phyloP scores from a whole-genome alignment of 2,113 vertebrate species.

The Bagarius yarrelli region DNA sequence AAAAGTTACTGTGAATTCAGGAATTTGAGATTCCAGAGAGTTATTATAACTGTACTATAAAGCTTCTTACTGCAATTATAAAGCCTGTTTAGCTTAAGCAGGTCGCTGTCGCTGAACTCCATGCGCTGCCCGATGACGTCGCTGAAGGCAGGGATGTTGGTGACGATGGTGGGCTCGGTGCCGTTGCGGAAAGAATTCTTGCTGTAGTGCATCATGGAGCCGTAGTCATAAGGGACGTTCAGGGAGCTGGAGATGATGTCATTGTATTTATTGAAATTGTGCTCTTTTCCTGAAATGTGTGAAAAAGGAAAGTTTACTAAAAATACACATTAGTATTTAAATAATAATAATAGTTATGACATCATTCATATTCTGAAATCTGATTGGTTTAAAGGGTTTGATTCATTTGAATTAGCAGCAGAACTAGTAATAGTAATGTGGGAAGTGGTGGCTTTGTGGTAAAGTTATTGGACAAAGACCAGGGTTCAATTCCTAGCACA shows the following conservation, averaged over 20 bases:
- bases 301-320: neutral
- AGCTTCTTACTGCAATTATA: conserved; percentile 86
- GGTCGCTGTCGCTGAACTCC: conserved; percentile 90
- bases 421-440: no score
- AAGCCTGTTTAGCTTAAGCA: conserved; percentile 81
- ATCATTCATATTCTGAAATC: no score
- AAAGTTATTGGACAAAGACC: no score
- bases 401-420: no score
- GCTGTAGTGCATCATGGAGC: conserved; percentile 91
- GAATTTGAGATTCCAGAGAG: no score
- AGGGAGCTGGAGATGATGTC: conserved; percentile 72
- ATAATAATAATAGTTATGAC: no score
- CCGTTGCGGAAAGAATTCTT: conserved; percentile 82
- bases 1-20: no score
- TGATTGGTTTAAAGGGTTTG: no score
- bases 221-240: conserved; percentile 87
- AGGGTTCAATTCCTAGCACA: no score
- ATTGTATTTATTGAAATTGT: conserved; percentile 78
- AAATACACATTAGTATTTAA: no score
- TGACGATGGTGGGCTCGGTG: conserved; percentile 84
- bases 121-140: conserved; percentile 90
- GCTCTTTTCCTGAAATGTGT: conserved; percentile 69
- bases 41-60: neutral
- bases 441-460: no score
- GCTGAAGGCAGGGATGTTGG: conserved; percentile 81